Evolutionary conservation across 2,888 invertebrate species (phyloP).

Genomic region (Agrilus biguttatus): DNA sequence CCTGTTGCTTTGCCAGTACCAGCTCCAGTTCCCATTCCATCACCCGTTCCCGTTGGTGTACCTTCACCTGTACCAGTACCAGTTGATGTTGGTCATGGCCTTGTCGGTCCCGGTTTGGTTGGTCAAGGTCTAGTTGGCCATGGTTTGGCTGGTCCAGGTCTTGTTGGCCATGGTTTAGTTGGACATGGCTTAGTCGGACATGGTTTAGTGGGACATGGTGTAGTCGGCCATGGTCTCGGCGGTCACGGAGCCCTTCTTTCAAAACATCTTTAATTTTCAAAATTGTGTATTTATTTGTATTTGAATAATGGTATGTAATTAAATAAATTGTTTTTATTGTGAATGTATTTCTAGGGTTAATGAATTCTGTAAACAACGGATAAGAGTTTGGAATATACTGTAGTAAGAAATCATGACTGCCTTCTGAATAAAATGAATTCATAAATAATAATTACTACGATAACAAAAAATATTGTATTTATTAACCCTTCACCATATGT

Average conservation of each 20-base stretch:
- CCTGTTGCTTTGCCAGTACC: conserved; percentile 13
- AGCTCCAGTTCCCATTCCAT: conserved; percentile 12
- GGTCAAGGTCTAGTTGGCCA: conserved; percentile 8
- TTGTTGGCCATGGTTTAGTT: conserved; percentile 3
- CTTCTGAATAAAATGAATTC: too few relatives aligned
- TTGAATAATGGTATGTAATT: background rate
- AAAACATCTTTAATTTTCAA: too few relatives aligned
- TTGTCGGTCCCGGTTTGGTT: conserved; percentile 8
- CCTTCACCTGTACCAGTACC: conserved; percentile 3
- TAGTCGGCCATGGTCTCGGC: background rate
- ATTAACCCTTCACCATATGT: too few relatives aligned
- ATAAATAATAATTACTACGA: too few relatives aligned
- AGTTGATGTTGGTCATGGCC: conserved; percentile 8
- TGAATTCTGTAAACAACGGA: too few relatives aligned
- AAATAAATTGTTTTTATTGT: background rate
- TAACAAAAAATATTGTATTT: too few relatives aligned
- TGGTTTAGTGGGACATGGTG: conserved; percentile 2
- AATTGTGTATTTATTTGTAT: too few relatives aligned
- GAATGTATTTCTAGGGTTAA: background rate
- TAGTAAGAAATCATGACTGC: too few relatives aligned
- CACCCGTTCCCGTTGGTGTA: conserved; percentile 11
- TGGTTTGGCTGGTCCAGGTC: conserved; percentile 9
- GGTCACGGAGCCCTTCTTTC: background rate
- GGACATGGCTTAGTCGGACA: background rate
- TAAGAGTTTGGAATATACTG: too few relatives aligned